Percentiles rank a stretch among this genome's conserved stretches.
Conservation (phyloP, 2,888 invertebrate genomes). For the Cylindroiulus punctatus region DNA sequence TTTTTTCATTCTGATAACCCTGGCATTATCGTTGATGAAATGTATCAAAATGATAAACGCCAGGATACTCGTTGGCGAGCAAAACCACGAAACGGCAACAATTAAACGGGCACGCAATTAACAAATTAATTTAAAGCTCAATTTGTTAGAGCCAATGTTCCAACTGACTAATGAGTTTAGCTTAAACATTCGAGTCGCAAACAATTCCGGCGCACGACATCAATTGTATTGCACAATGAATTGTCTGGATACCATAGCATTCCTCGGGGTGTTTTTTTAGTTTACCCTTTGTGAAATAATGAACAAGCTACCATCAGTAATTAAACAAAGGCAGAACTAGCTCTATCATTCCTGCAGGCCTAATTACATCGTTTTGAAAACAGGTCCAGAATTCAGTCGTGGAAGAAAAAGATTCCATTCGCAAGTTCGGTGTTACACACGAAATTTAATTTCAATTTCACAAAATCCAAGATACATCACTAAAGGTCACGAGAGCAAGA, state of each 20-base stretch:
- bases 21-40: background rate
- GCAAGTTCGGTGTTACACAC: background rate
- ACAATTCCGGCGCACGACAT: slow-evolving; percentile 11
- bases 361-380: background rate
- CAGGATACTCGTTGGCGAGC: background rate
- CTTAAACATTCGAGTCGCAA: background rate
- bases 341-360: background rate
- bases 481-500: too few relatives aligned
- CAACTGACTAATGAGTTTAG: slow-evolving; percentile 2
- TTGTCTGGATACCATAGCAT: background rate
- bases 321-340: background rate
- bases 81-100: background rate
- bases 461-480: too few relatives aligned
- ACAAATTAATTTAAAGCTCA: slow-evolving; percentile 23
- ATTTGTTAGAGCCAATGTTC: slow-evolving; percentile 13
- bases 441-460: background rate
- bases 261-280: background rate
- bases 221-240: background rate
- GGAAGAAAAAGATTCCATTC: background rate
- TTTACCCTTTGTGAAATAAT: background rate
- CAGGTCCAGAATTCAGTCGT: background rate
- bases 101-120: slow-evolving; percentile 21
- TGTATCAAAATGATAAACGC: slow-evolving; percentile 28
- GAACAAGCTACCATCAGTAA: background rate
- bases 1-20: too few relatives aligned